These are phyloP conservation scores for Drosophila santomea DNA, from an alignment of 1,140 invertebrate species.

Conservation along the genomic window DNA sequence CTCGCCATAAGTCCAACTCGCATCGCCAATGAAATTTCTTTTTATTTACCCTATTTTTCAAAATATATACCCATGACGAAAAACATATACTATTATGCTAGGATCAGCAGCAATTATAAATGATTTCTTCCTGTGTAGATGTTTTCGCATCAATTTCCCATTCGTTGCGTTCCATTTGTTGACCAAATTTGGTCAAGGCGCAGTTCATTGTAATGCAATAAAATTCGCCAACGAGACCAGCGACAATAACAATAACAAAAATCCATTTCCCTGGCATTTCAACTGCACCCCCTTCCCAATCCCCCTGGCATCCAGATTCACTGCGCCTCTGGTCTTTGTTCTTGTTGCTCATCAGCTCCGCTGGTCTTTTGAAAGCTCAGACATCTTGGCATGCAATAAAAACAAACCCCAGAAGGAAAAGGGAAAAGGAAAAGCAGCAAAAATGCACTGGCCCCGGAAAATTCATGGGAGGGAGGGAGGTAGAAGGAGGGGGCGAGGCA, in stretches of 20 bases:
- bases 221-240: constrained; percentile 47
- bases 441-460: constrained; percentile 35
- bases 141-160: constrained; percentile 16
- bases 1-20: constrained; percentile 1
- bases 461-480: neutral
- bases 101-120: neutral
- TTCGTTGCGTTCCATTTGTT: constrained; percentile 47
- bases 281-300: neutral
- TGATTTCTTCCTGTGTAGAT: neutral
- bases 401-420: constrained; percentile 49
- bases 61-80: neutral
- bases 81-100: too few relatives aligned
- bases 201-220: constrained; percentile 72
- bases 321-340: constrained; percentile 8
- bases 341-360: constrained; percentile 57
- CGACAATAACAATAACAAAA: constrained; percentile 67
- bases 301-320: neutral
- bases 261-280: constrained; percentile 58
- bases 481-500: neutral
- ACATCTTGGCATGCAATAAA: constrained; percentile 74
- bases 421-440: constrained; percentile 18
- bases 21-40: too few relatives aligned
- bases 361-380: constrained; percentile 62
- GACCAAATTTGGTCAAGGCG: constrained; percentile 69
- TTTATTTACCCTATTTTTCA: neutral